Conservation (phyloP, 2,797 vertebrate species). For the Notolepis coatsorum region DNA sequence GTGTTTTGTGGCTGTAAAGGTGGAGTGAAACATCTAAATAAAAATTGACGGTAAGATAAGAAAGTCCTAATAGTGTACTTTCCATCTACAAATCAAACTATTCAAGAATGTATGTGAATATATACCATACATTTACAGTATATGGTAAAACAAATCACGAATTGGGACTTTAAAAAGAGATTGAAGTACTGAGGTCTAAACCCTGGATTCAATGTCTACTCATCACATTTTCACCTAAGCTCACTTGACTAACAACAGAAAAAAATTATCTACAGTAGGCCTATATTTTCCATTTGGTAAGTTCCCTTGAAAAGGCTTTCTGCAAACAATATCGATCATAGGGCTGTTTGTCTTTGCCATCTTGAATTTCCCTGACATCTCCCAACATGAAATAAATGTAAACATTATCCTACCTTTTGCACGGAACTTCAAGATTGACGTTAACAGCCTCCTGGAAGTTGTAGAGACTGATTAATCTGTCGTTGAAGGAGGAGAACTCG, state of each 20-base stretch:
- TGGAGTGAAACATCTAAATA: neutral
- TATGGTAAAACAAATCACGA: too few species aligned
- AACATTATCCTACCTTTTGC: constrained; percentile 73
- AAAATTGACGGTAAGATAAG: neutral
- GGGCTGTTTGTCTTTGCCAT: neutral
- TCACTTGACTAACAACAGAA: neutral
- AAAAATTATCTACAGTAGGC: too few species aligned
- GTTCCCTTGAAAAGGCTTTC: neutral
- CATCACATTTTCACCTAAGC: neutral
- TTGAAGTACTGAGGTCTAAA: too few species aligned
- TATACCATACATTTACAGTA: too few species aligned
- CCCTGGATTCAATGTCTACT: neutral
- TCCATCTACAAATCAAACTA: too few species aligned
- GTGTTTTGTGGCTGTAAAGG: too few species aligned
- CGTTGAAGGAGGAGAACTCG: constrained; percentile 89
- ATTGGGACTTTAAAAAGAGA: too few species aligned
- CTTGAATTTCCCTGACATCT: neutral
- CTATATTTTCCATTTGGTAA: too few species aligned
- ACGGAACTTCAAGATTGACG: constrained; percentile 60
- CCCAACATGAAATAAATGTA: neutral
- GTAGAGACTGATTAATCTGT: constrained; percentile 90
- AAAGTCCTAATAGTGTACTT: too few species aligned
- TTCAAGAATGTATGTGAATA: too few species aligned
- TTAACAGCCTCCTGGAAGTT: constrained; percentile 85
- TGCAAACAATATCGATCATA: neutral